Evolutionary conservation across 2,113 vertebrate species (phyloP).

Genomic region (Platichthys stellatus): DNA sequence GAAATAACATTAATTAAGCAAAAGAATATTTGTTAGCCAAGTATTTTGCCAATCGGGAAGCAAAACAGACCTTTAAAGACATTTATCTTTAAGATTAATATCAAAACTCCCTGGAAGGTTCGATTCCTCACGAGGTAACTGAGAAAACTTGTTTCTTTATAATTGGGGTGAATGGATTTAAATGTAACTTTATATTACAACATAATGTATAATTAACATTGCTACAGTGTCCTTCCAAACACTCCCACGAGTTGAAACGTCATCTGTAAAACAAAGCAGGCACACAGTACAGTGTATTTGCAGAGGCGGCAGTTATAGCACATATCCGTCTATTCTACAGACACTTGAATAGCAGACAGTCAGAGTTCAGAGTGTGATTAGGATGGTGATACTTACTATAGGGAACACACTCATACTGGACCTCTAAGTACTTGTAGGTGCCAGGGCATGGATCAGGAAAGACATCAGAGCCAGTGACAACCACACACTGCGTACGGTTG

Average conservation of each 20-base stretch:
- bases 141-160: neutral
- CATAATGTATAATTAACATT: slow-evolving; percentile 6
- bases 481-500: slow-evolving; percentile 98
- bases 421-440: slow-evolving; percentile 99
- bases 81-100: neutral
- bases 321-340: slow-evolving; percentile 31
- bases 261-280: slow-evolving; percentile 26
- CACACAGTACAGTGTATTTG: neutral
- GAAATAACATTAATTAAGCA: neutral
- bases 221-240: slow-evolving; percentile 11
- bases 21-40: neutral
- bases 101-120: slow-evolving; percentile 1
- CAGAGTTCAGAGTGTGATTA: slow-evolving; percentile 62
- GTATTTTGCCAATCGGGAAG: neutral
- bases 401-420: slow-evolving; percentile 99
- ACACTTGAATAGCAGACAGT: slow-evolving; percentile 48
- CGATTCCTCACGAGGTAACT: slow-evolving; percentile 10
- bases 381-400: slow-evolving; percentile 94
- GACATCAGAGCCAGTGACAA: slow-evolving; percentile 98
- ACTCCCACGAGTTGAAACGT: slow-evolving; percentile 18
- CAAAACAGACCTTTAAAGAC: neutral
- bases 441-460: slow-evolving; percentile 99
- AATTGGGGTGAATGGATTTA: slow-evolving; percentile 31
- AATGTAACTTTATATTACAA: slow-evolving; percentile 23
- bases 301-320: slow-evolving; percentile 38